Percentiles rank a stretch among this genome's conserved stretches.
Conservation (phyloP, 2,797 vertebrate species). For the Enoplosus armatus region DNA sequence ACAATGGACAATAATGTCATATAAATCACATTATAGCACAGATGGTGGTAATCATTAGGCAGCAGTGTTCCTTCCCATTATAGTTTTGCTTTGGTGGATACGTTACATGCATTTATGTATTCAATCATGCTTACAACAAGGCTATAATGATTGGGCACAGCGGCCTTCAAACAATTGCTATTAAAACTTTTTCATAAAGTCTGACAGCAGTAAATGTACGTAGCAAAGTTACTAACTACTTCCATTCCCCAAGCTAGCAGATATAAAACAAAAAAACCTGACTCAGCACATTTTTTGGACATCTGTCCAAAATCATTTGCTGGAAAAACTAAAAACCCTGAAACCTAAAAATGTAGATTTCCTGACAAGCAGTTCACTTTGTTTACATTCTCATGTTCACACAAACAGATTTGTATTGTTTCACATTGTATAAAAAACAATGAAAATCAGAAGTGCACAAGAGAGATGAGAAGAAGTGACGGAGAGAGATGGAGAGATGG, state of each 20-base stretch:
- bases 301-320: slow-evolving; percentile 33
- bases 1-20: not conserved
- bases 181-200: slow-evolving; percentile 9
- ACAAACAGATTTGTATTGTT: slow-evolving; percentile 7
- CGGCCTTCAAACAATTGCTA: slow-evolving; percentile 13
- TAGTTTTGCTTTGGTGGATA: slow-evolving; percentile 9
- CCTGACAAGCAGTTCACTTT: slow-evolving; percentile 21
- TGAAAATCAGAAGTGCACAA: not conserved
- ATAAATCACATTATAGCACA: not conserved
- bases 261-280: not conserved
- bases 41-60: not conserved
- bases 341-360: slow-evolving; percentile 20
- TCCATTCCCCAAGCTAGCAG: not conserved
- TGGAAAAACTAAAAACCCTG: slow-evolving; percentile 9
- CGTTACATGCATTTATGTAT: slow-evolving; percentile 21
- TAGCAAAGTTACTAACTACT: slow-evolving; percentile 4
- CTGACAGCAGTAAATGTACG: slow-evolving; percentile 8
- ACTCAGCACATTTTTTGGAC: slow-evolving; percentile 30
- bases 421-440: slow-evolving; percentile 4
- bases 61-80: not conserved
- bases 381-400: slow-evolving; percentile 7
- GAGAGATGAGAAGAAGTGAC: slow-evolving; percentile 1
- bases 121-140: slow-evolving; percentile 8
- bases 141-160: slow-evolving; percentile 16
- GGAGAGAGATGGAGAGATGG: not conserved